A percentile compares a stretch with the other conserved stretches of the same genome.
These are phyloP conservation scores for Manis crassicaudata DNA, from an alignment of 2,797 vertebrate species.

Conservation along the genomic window DNA sequence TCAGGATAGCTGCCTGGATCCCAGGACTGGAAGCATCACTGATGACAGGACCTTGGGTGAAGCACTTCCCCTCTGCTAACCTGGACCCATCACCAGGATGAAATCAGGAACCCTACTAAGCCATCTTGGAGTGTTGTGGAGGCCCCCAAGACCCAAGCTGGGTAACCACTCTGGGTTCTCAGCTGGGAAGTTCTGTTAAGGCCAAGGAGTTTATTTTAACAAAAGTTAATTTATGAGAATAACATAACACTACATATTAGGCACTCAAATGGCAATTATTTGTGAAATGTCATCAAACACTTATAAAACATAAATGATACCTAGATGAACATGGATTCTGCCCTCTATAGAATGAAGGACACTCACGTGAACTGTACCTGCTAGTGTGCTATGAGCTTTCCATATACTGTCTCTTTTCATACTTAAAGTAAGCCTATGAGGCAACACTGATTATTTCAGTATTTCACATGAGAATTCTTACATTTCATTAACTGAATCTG, in stretches of 20 bases:
- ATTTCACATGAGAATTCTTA: background rate
- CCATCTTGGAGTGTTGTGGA: background rate
- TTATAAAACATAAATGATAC: background rate
- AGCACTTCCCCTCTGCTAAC: background rate
- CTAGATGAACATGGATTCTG: background rate
- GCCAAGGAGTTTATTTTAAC: constrained; percentile 6
- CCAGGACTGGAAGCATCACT: background rate
- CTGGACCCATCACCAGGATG: background rate
- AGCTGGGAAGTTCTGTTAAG: background rate
- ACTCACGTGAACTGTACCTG: background rate
- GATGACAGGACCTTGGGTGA: background rate
- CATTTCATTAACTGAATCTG: constrained; percentile 19
- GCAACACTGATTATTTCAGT: background rate
- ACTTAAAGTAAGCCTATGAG: background rate
- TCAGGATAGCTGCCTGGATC: background rate
- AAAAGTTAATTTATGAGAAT: constrained; percentile 28
- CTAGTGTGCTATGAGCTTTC: background rate
- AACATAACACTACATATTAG: background rate
- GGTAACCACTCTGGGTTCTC: background rate
- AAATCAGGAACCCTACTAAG: background rate
- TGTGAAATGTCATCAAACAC: background rate
- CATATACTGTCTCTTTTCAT: background rate
- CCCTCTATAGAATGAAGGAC: background rate
- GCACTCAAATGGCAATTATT: background rate
- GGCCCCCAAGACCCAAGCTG: background rate